A percentile compares a stretch with the other conserved stretches of the same genome.
Conservation (phyloP, 2,888 invertebrate species). For the Nomada flava region DNA sequence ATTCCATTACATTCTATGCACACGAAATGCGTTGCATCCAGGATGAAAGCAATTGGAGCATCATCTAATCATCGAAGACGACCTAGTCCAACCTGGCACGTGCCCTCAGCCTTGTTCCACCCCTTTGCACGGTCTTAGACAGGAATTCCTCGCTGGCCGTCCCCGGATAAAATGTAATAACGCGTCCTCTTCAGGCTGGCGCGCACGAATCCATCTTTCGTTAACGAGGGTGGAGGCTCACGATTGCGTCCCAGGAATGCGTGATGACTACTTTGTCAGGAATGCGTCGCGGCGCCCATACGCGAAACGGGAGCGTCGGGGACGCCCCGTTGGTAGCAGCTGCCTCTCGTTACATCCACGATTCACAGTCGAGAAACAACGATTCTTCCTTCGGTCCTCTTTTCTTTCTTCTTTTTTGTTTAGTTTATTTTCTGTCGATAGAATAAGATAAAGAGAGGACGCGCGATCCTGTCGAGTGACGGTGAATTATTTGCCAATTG, state of each 20-base stretch:
- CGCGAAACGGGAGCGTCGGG: conserved; percentile 57
- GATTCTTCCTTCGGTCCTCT: neutral
- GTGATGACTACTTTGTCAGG: conserved; percentile 82
- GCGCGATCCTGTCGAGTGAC: neutral
- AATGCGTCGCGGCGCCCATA: conserved; percentile 74
- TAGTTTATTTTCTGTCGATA: no score
- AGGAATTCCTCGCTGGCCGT: conserved; percentile 40
- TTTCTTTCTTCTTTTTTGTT: neutral
- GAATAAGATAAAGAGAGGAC: no score
- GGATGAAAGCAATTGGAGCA: neutral
- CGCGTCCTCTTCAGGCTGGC: conserved; percentile 75
- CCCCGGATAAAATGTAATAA: conserved; percentile 70
- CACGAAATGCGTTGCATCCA: no score
- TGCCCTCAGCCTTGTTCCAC: conserved; percentile 40
- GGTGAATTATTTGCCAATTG: conserved; percentile 7
- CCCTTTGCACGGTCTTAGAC: conserved; percentile 28
- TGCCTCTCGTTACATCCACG: conserved; percentile 41
- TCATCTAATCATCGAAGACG: conserved; percentile 20
- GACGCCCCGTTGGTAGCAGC: conserved; percentile 42
- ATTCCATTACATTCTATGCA: no score
- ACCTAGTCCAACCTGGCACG: conserved; percentile 30
- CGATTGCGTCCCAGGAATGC: conserved; percentile 82
- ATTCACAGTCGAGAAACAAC: neutral
- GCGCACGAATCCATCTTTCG: conserved; percentile 73
- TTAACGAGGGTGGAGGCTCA: conserved; percentile 79